Evolutionary conservation across 2,113 vertebrate genomes (phyloP), one percentile per base, ranked within the genome.

Genomic region (Nibea coibor): DNA sequence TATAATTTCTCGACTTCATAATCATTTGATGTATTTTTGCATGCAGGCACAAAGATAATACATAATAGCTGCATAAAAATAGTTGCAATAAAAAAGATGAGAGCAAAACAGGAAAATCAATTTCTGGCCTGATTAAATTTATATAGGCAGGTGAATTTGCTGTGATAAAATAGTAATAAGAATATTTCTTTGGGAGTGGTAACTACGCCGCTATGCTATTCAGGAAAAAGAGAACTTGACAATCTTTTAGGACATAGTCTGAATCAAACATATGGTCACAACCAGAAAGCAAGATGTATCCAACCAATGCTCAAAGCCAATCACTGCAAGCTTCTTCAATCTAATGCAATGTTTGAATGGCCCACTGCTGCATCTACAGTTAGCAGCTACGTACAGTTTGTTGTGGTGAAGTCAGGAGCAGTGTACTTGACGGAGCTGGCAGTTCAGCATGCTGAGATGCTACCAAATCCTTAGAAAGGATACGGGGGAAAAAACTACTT

Each of bases 141-240:
- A 58, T 61, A 77, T 14, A 64, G 11, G 20, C 17, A 51, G n/a
- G 24, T 47, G 15, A 81, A 47, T 71, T 7, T 17, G 14, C 15
- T 5, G 14, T 71, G 53, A 45, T 71, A 48, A 45, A 51, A 12
- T 63, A 20, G 5, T 50, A 74, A 83, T 70, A 77, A 80, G 45
- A 79, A 26, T 5, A 80, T 66, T 20, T 58, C 51, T 56, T 58
- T 56, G 4, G 51, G 51, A 51, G 24, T 54, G 15, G 2, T 56
- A 56, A 26, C 24, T 26, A 26, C 24, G 24, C 24, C 24, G 2
- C 24, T 26, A 26, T 26, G 24, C 24, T 67, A 39, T 45, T 14
- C 35, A 57, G 39, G n/a, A 59, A 6, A 62, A n/a, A 65, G n/a
- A 35, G 48, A 28, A 28, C 58, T 19, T 35, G 54, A 64, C 17